Conservation (phyloP, 2,888 invertebrate genomes). For the Ernsta delagoae region DNA sequence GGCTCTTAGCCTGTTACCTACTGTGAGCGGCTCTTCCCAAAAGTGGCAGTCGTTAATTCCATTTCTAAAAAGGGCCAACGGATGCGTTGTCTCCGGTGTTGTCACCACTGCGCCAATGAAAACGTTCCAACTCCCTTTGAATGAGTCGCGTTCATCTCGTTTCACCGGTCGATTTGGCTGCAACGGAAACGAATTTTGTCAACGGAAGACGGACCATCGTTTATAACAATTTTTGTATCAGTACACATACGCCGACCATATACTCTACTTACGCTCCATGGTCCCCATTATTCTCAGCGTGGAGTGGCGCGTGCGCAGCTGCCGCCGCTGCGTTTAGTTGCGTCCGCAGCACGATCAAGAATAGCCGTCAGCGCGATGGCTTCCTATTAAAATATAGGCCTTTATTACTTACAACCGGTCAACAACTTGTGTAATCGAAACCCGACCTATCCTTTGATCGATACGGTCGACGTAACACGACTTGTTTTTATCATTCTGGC, state of each 20-base stretch:
- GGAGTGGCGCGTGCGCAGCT: constrained; percentile 77
- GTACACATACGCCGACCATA: constrained; percentile 58
- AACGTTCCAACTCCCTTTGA: constrained; percentile 57
- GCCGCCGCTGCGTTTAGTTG: constrained; percentile 77
- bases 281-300: constrained; percentile 65
- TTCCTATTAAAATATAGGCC: constrained; percentile 49
- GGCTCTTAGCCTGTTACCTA: constrained; percentile 60
- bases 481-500: background rate
- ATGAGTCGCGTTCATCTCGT: constrained; percentile 60
- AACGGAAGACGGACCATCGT: constrained; percentile 68
- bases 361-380: constrained; percentile 72
- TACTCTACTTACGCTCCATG: constrained; percentile 42
- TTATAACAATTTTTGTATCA: constrained; percentile 67
- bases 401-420: constrained; percentile 53
- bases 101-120: constrained; percentile 66
- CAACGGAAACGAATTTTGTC: constrained; percentile 71
- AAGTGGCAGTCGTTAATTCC: constrained; percentile 71
- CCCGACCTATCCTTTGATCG: constrained; percentile 10
- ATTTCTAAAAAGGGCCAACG: constrained; percentile 73
- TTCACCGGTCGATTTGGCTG: constrained; percentile 69
- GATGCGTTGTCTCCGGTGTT: constrained; percentile 78
- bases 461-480: constrained; percentile 8
- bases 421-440: constrained; percentile 36
- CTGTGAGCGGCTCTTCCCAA: constrained; percentile 62
- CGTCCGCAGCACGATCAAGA: constrained; percentile 75